Conservation (phyloP, 92 coral and sea anemone genomes). For the Epizoanthus scotinus region DNA sequence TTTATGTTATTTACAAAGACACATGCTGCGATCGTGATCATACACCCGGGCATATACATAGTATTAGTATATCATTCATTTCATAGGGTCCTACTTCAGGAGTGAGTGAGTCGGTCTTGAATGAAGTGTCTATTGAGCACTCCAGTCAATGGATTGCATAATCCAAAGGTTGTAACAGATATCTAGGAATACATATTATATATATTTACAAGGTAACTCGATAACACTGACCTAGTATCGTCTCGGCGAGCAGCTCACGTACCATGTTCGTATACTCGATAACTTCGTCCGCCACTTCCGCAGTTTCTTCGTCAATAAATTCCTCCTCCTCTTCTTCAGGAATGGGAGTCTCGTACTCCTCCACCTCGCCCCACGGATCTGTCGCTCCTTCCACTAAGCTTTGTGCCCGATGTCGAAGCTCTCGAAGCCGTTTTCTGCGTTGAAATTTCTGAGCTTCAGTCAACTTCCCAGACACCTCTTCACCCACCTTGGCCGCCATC, state of each 20-base stretch:
- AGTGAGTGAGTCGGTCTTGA: too few species aligned
- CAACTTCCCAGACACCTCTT: constrained; percentile 3
- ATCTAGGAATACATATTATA: neutral
- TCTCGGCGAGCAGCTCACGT: constrained; percentile 86
- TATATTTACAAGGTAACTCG: neutral
- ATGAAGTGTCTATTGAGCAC: too few species aligned
- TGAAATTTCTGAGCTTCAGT: constrained; percentile 32
- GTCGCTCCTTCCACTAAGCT: constrained; percentile 86
- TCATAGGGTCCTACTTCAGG: too few species aligned
- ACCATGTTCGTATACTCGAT: constrained; percentile 81
- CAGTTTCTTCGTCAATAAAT: constrained; percentile 87
- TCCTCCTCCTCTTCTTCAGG: constrained; percentile 90
- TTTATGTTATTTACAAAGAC: too few species aligned
- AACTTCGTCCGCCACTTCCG: constrained; percentile 90
- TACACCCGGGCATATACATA: too few species aligned
- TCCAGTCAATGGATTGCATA: neutral
- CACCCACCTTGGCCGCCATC: constrained; percentile 64
- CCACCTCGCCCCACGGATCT: constrained; percentile 82
- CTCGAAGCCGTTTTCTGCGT: constrained; percentile 60
- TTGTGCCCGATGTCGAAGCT: constrained; percentile 91
- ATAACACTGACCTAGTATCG: constrained; percentile 75
- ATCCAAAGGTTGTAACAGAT: neutral
- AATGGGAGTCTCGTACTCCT: constrained; percentile 86
- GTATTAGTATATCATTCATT: too few species aligned
- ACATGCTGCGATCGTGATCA: too few species aligned